Base-by-base conservation (phyloP, 2,888 invertebrate species). In the Apeira syringaria region DNA sequence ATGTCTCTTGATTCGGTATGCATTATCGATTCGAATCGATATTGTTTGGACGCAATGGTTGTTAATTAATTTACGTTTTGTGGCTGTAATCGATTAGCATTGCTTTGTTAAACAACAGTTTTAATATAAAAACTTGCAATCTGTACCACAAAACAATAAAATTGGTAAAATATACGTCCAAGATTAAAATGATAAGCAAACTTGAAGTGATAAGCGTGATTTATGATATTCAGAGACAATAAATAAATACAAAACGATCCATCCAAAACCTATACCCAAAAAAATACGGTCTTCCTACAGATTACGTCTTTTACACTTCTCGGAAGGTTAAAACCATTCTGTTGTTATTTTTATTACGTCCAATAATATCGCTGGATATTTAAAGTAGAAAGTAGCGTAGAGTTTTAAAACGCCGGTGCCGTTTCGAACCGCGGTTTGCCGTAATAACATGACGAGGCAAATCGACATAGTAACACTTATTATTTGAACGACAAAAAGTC, bases 401-500 rank as follows among this genome's bases (percentile, higher is more conserved):
- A 27, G 50, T 60, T 66, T 74, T 71, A 71, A 78, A 69, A 72
- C 69, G 67, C 74, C 72, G 77, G 77, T 81, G 67, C 74, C 72
- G 77, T 78, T 81, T 74, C 77, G 80, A 81, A 80, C 75, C 64
- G 67, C 63, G 64, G 67, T 68, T 54, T 50, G 40, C 70, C 53
- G 64, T 80, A 83, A 81, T 83, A 81, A 80, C 73, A 76, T 74
- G 78, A 77, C 75, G 52, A 55, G 64, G 61, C 65, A 67, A 68
- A 74, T 81, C 69, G 70, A 62, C 68, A 68, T 65, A 70, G 69
- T 77, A 80, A 81, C 81, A 81, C 74, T 74, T 82, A 79, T 85
- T 78, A 87, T 87, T 82, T 74, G 65, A 60, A 56, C 65, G 66
- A 80, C 77, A 80, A 80, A 70, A 54, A 40, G 33, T 27, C 55